Evolutionary conservation across 2,113 vertebrate genomes (phyloP), one percentile per base, ranked within the genome.

Genomic region (Mugil cephalus): DNA sequence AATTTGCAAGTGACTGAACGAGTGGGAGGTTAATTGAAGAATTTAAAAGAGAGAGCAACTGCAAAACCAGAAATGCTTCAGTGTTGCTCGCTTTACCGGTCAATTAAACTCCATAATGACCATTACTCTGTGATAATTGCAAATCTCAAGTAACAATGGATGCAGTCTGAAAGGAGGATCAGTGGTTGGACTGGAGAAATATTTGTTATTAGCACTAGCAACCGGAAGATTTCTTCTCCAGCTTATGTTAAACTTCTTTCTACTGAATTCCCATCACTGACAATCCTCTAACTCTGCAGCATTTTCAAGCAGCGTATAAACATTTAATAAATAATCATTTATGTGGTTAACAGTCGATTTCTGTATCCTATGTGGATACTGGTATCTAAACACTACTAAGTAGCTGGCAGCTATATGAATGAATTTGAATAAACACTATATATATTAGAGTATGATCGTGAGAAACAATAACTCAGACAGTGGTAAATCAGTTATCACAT

Each of bases 101-200:
- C 56, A 24, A 81, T 89, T 81, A 83, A 56, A 36, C 70, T 19
- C 59, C 73, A 56, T 79, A 34, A 56, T 69, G 35, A 83, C 36
- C 77, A 69, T 84, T 80, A 73, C 50, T 69, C 55, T 74, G 40
- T 10, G 40, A 40, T 68, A 40, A 53, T 24, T 3, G 2, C 30
- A 38, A 40, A 14, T 54, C 50, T 78, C 17, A 60, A 60, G 65
- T 48, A 55, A 72, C 14, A 38, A 64, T 45, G 13, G 48, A 67
- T 48, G 34, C 15, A 17, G 21, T 68, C 73, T 54, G 47, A 65
- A 21, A 39, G 24, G 7, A 13, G 12, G n/a, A 4, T 19, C 38
- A 52, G 58, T n/a, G 10, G 47, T 38, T 19, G 10, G 24, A 65
- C 36, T 50, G 54, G 66, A 2, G 38, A 35, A 60, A 68, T 59